Evolutionary conservation across 2,888 invertebrate species (phyloP), one percentile per base, ranked within the genome.

Genomic region (Eledone cirrhosa): DNA sequence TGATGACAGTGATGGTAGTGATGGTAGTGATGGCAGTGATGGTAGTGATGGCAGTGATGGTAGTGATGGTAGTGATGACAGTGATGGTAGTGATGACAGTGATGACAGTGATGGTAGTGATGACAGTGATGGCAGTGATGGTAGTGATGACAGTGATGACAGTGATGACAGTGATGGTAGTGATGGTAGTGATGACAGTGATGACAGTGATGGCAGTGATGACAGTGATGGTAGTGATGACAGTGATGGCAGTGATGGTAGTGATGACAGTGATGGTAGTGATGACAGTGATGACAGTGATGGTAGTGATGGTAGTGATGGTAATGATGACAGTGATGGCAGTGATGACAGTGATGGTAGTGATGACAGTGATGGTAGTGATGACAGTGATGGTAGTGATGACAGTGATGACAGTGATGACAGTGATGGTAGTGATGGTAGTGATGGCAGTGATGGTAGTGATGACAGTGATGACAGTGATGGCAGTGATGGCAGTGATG

Each of bases 211-310:
- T 69, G 27, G 27, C 24, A 24, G 72, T 69, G 72, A 27, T 69
- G 27, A 24, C 27, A 69, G 72, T 69, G 72, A 27, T 69, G 72
- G 72, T 24, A 24, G 72, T 48, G n/a, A n/a, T 69, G 27, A 24
- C 27, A 24, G 72, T 69, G 72, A 24, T 69, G 72, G 27, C 27
- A 69, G 72, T 69, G 72, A 24, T 69, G 72, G 27, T 27, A 69
- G 72, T 69, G 27, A 24, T 69, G 72, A 69, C 72, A 69, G 72
- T 69, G 72, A 24, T 24, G 72, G 72, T 69, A 69, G 72, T 69
- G 72, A 24, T 69, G 27, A 24, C 27, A 69, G 72, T 69, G 72
- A 24, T 69, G 72, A 24, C 24, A 24, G 72, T 69, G 27, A 24
- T 69, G 72, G 27, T 24, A 24, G 72, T 69, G 72, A 24, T 69